phyloP scores from a whole-genome alignment of 2,113 vertebrate genomes.

The Gopherus flavomarginatus region DNA sequence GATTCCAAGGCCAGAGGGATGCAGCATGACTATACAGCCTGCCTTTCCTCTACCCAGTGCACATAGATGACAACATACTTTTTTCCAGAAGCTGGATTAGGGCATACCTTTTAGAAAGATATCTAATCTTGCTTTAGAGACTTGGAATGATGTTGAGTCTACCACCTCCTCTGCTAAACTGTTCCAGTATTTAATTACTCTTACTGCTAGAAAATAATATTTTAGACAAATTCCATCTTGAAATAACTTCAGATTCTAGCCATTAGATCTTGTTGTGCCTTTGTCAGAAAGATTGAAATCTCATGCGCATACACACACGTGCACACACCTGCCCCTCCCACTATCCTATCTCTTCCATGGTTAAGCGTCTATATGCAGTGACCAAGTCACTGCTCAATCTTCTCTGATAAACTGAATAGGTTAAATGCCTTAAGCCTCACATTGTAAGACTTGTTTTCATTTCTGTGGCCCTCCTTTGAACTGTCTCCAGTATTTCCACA shows the following conservation, averaged over 20 bases:
- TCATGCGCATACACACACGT: not conserved
- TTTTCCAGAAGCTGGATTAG: not conserved
- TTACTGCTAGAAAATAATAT: not conserved
- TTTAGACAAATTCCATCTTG: not conserved
- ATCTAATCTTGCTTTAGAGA: not conserved
- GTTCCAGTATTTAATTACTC: not conserved
- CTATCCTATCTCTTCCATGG: not conserved
- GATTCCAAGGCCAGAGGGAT: not conserved
- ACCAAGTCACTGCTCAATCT: not conserved
- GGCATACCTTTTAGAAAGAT: not conserved
- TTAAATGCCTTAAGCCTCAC: not conserved
- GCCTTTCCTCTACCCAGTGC: not conserved
- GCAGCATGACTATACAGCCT: not conserved
- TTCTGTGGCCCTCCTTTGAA: not conserved
- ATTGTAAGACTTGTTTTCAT: not conserved
- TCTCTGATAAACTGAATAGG: not conserved
- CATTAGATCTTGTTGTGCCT: not conserved
- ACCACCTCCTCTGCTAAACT: not conserved
- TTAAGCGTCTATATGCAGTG: not conserved
- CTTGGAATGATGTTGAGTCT: not conserved
- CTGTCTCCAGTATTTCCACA: not conserved
- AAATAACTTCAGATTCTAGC: not conserved
- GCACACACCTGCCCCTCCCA: not conserved
- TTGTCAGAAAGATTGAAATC: not conserved
- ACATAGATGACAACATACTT: not conserved